Evolutionary conservation across 2,113 vertebrate species (phyloP).

Genomic region (Corythornis madagascariensis): DNA sequence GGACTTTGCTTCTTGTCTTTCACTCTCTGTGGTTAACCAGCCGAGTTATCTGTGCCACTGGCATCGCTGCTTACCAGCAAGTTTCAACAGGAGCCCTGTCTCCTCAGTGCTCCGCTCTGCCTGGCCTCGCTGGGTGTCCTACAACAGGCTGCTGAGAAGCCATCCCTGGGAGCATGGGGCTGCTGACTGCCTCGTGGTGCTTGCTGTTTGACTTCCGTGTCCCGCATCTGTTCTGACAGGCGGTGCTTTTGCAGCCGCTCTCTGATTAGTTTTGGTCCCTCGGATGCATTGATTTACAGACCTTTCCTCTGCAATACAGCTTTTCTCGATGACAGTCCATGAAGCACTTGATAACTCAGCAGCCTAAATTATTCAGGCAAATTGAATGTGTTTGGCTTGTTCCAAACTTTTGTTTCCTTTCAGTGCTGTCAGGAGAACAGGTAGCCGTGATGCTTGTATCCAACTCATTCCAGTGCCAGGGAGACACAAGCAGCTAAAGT

Average conservation of each 20-base stretch:
- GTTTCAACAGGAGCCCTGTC: not conserved
- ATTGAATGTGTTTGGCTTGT: constrained; percentile 55
- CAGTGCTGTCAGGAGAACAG: constrained; percentile 44
- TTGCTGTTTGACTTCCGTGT: not conserved
- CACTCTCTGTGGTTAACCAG: not conserved
- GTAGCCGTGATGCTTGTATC: constrained; percentile 14
- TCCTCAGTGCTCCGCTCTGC: not conserved
- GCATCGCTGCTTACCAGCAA: not conserved
- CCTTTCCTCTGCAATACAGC: constrained; percentile 7
- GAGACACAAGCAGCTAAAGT: not conserved
- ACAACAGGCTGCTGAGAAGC: not conserved
- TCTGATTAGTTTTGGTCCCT: not conserved
- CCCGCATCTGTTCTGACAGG: constrained; percentile 6
- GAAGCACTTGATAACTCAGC: constrained; percentile 51
- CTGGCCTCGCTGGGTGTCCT: not conserved
- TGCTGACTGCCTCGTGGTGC: accelerated
- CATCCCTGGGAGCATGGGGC: not conserved
- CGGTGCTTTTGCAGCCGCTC: not conserved
- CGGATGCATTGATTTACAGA: constrained; percentile 45
- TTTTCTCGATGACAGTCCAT: constrained; percentile 13
- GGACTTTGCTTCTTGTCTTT: not conserved
- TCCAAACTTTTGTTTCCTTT: constrained; percentile 52
- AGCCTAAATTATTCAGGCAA: constrained; percentile 54
- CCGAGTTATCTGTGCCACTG: not conserved
- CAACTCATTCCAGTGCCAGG: not conserved